These are phyloP conservation scores for Trachurus trachurus DNA, from an alignment of 2,797 vertebrate species.

Conservation along the genomic window DNA sequence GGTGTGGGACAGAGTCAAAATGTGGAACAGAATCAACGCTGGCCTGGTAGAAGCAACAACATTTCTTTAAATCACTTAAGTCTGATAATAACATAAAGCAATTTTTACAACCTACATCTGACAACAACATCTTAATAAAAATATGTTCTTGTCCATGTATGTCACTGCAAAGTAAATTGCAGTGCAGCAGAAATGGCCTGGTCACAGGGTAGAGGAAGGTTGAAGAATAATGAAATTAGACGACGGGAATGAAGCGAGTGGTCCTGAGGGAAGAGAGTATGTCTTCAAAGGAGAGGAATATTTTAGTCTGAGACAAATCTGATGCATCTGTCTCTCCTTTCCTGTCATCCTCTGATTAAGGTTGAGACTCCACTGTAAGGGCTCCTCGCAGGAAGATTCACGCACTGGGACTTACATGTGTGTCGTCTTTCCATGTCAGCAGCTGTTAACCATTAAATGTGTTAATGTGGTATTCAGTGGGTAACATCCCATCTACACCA, in stretches of 20 bases:
- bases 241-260: conserved; percentile 14
- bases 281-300: conserved; percentile 53
- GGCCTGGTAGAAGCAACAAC: neutral
- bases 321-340: conserved; percentile 66
- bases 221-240: conserved; percentile 38
- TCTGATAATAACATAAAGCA: conserved; percentile 7
- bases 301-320: conserved; percentile 68
- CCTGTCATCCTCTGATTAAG: conserved; percentile 47
- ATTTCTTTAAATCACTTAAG: neutral
- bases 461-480: conserved; percentile 19
- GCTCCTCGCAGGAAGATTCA: neutral
- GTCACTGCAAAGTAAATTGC: neutral
- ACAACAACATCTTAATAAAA: conserved; percentile 5
- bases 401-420: conserved; percentile 3
- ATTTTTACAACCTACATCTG: conserved; percentile 6
- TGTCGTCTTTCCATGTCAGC: conserved; percentile 22
- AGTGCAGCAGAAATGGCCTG: neutral
- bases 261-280: conserved; percentile 46
- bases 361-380: conserved; percentile 2
- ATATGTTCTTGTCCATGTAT: conserved; percentile 9
- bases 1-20: neutral
- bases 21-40: neutral
- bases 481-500: conserved; percentile 10
- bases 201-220: conserved; percentile 13
- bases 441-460: conserved; percentile 21